Conservation (phyloP, 2,113 vertebrate species). For the Rhegmatorhina hoffmannsi region DNA sequence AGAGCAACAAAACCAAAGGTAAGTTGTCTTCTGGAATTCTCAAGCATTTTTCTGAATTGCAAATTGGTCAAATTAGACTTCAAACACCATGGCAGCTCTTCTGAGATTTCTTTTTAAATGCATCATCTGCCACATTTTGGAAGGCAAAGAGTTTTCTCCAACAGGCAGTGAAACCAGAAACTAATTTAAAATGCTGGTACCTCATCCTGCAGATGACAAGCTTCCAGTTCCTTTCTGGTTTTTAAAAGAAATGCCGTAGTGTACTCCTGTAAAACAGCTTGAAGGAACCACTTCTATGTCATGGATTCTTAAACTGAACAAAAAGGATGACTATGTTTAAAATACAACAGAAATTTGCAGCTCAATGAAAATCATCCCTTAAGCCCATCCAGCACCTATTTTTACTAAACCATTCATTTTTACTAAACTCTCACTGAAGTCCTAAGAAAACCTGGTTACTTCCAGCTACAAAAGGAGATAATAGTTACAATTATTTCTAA, state of each 20-base stretch:
- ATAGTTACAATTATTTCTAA: background rate
- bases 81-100: background rate
- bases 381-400: background rate
- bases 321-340: background rate
- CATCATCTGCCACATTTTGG: background rate
- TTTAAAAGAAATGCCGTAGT: background rate
- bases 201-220: background rate
- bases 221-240: background rate
- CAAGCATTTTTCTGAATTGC: conserved; percentile 2
- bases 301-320: background rate
- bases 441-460: background rate
- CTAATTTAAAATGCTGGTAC: background rate
- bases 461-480: background rate
- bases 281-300: background rate
- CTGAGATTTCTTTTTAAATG: background rate
- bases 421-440: background rate
- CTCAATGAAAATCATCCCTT: background rate
- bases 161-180: background rate
- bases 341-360: background rate
- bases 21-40: background rate
- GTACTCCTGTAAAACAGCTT: background rate
- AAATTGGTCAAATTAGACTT: background rate
- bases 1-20: conserved; percentile 2
- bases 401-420: background rate
- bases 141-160: background rate